These are phyloP conservation scores for Lasioglossum malachurum DNA, from an alignment of 2,888 invertebrate species.

Conservation along the genomic window DNA sequence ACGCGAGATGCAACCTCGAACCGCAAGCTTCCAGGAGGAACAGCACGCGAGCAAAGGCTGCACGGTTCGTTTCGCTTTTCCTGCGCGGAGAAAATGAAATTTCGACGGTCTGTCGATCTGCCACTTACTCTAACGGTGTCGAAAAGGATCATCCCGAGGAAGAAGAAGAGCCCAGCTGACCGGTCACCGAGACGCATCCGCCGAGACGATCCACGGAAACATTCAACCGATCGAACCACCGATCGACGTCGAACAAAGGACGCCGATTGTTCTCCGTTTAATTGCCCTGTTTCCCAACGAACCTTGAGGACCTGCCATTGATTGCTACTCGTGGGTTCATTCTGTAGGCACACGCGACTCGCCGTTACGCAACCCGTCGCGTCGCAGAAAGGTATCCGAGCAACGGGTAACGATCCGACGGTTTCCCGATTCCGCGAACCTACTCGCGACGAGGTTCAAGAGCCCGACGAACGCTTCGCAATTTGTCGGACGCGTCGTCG, in stretches of 20 bases:
- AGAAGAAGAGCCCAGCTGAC: too few species aligned
- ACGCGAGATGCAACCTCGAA: not conserved
- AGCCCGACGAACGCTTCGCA: not conserved
- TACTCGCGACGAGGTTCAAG: not conserved
- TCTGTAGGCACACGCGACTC: not conserved
- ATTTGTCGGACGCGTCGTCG: not conserved
- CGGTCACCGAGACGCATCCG: not conserved
- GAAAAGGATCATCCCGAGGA: conserved; percentile 29
- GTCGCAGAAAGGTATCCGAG: not conserved
- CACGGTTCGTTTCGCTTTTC: not conserved
- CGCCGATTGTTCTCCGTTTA: not conserved
- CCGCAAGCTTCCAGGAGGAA: not conserved
- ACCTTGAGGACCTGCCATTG: not conserved
- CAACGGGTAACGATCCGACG: not conserved
- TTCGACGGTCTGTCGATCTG: not conserved
- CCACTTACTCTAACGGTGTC: conserved; percentile 32
- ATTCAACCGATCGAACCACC: not conserved
- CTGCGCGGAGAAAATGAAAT: not conserved
- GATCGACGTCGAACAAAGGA: not conserved
- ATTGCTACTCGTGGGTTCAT: not conserved
- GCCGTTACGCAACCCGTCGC: conserved; percentile 2
- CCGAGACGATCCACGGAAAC: not conserved
- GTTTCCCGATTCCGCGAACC: not conserved
- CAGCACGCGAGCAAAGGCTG: not conserved
- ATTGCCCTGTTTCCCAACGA: not conserved